Percentiles rank a stretch among this genome's conserved stretches.
Conservation (phyloP, 1,140 invertebrate genomes). For the Drosophila trapezifrons region DNA sequence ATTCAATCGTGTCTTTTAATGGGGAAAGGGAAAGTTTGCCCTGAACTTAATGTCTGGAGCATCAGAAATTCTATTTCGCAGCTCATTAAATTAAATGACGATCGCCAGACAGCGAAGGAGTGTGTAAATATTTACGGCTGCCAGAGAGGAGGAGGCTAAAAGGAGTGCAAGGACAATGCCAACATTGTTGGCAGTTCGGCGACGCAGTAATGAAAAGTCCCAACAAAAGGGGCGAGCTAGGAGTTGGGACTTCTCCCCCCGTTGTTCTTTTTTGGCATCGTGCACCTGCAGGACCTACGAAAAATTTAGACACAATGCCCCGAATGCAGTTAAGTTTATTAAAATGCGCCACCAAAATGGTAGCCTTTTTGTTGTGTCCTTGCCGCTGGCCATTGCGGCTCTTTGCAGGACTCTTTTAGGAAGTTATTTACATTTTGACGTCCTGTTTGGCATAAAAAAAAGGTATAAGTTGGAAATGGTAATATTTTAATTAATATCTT, state of each 20-base stretch:
- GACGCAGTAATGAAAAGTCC: slow-evolving; percentile 64
- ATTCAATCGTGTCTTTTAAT: slow-evolving; percentile 16
- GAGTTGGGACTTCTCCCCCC: not conserved
- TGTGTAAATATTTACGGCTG: slow-evolving; percentile 60
- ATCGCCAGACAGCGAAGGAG: slow-evolving; percentile 61
- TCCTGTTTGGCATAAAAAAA: not conserved
- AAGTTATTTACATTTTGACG: not conserved
- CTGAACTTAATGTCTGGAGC: not conserved
- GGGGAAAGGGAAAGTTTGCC: slow-evolving; percentile 33
- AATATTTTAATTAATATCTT: too few species aligned
- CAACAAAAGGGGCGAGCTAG: slow-evolving; percentile 58
- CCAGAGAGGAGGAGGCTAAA: slow-evolving; percentile 13
- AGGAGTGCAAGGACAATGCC: slow-evolving; percentile 64
- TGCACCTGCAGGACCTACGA: slow-evolving; percentile 3
- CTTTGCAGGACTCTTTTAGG: not conserved
- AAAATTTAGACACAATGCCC: slow-evolving; percentile 65
- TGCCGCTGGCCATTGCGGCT: slow-evolving; percentile 50
- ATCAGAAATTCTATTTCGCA: slow-evolving; percentile 76
- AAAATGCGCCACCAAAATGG: slow-evolving; percentile 68
- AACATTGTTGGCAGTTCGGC: slow-evolving; percentile 53
- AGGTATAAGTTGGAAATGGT: too few species aligned
- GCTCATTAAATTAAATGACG: slow-evolving; percentile 82
- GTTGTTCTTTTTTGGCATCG: not conserved
- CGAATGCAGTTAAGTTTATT: slow-evolving; percentile 77
- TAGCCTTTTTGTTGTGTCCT: slow-evolving; percentile 54